These are phyloP conservation scores for Phycodurus eques DNA, from an alignment of 2,113 vertebrate species.

Conservation along the genomic window DNA sequence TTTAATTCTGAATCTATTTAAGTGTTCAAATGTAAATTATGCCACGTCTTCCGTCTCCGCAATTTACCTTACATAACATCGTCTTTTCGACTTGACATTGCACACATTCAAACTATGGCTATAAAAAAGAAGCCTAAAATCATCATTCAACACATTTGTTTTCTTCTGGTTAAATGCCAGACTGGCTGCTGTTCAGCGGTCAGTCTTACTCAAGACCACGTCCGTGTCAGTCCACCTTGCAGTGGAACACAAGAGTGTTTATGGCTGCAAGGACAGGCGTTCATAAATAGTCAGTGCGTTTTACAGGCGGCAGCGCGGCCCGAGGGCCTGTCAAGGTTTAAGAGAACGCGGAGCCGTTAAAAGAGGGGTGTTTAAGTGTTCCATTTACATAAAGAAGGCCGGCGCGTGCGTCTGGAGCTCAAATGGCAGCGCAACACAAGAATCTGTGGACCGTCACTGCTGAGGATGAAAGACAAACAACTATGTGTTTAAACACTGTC, in stretches of 20 bases:
- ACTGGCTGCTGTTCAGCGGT: not conserved
- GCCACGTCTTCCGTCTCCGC: too few relatives aligned
- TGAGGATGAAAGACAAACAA: too few relatives aligned
- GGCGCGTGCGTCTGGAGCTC: conserved; percentile 25
- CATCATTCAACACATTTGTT: too few relatives aligned
- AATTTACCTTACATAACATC: too few relatives aligned
- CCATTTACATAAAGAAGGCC: conserved; percentile 61
- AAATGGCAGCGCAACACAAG: not conserved
- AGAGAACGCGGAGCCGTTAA: conserved; percentile 43
- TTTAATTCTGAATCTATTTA: too few relatives aligned
- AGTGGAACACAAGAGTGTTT: conserved; percentile 44
- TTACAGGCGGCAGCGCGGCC: conserved; percentile 42
- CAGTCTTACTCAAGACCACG: not conserved
- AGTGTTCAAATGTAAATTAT: too few relatives aligned
- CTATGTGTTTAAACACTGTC: not conserved
- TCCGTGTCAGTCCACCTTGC: not conserved
- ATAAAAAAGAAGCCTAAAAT: too few relatives aligned
- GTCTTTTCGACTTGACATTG: too few relatives aligned
- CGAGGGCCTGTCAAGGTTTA: conserved; percentile 60
- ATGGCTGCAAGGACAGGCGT: conserved; percentile 32
- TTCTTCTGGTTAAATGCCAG: not conserved
- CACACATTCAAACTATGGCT: too few relatives aligned
- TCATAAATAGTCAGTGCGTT: conserved; percentile 54
- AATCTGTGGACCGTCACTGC: too few relatives aligned
- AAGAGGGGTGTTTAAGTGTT: conserved; percentile 57